Evolutionary conservation across 2,888 invertebrate species (phyloP), one percentile per base, ranked within the genome.

Genomic region (Tiphia femorata): DNA sequence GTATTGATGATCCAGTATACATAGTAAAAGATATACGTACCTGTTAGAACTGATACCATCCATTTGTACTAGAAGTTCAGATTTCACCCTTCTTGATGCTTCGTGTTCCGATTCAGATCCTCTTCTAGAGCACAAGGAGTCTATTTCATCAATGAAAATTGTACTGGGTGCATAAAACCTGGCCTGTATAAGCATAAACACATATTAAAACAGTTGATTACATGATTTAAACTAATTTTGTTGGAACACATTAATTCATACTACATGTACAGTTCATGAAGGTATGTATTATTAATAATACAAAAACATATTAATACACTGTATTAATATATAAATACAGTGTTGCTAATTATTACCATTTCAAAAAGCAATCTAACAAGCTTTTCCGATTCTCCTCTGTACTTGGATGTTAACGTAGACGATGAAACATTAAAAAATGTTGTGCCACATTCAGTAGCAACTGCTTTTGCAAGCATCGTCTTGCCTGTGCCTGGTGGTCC

Each of bases 61-160:
- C 98, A 99, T 98, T 86, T 99, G 98, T 70, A 98, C 96, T 16
- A 99, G 88, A 55, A 99, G 87, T 85, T 99, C 98, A 0, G 97
- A 96, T 86, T 99, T 99, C 49, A 98, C 97, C 69, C 98, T 88
- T 29, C 98, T 87, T 65, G 96, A 97, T 3, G 98, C 98, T 85
- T 99, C 98, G 83, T 99, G 98, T 84, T 99, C 99, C 12, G 94
- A 93, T 82, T 97, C 97, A 0, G 95, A 94, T 51, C 98, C 98
- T 82, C 98, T 89, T 64, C 95, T 90, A 14, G 97, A 97, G 82
- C 98, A 98, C 61, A 98, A 85, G 20, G 98, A 97, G 87, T 99
- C 98, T 61, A 99, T 98, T 88, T 99, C 98, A 85, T 99, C 98
- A 58, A 99, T 96, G 84, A 99, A 99, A 76, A 99, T 98, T 52